A percentile compares a stretch with the other conserved stretches of the same genome.
These are phyloP conservation scores for Ficedula albicollis DNA, from an alignment of 2,797 vertebrate genomes.

Conservation along the genomic window DNA sequence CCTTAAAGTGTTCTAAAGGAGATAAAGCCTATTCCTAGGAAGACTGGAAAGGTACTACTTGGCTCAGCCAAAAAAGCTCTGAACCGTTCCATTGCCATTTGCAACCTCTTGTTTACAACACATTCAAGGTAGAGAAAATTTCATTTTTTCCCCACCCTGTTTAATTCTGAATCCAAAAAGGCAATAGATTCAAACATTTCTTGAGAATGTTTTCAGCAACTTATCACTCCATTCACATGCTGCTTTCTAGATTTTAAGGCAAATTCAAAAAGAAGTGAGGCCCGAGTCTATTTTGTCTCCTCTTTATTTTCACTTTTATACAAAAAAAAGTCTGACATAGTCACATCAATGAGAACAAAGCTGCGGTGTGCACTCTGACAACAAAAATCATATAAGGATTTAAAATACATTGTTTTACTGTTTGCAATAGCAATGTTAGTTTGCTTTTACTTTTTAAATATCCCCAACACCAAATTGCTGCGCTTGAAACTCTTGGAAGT, in stretches of 20 bases:
- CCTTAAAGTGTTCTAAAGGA: neutral
- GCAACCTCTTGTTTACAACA: neutral
- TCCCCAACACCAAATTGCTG: conserved; percentile 84
- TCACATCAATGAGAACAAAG: conserved; percentile 61
- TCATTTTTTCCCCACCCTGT: neutral
- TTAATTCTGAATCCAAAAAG: neutral
- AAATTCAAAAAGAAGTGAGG: neutral
- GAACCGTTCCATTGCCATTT: neutral
- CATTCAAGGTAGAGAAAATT: neutral
- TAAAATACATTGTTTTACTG: conserved; percentile 67
- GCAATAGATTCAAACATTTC: neutral
- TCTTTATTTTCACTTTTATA: conserved; percentile 77
- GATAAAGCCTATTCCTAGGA: neutral
- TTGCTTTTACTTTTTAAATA: conserved; percentile 72
- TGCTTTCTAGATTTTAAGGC: neutral
- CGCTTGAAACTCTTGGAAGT: conserved; percentile 96
- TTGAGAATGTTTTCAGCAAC: neutral
- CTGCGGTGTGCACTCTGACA: conserved; percentile 13
- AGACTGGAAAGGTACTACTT: neutral
- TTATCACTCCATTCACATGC: neutral
- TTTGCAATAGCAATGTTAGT: conserved; percentile 43
- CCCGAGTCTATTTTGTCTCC: conserved; percentile 27
- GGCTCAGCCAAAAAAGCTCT: neutral
- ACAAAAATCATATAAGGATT: conserved; percentile 56
- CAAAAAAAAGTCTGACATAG: conserved; percentile 63